Evolutionary conservation across 2,113 vertebrate genomes (phyloP).

Genomic region (Eulemur rufifrons): DNA sequence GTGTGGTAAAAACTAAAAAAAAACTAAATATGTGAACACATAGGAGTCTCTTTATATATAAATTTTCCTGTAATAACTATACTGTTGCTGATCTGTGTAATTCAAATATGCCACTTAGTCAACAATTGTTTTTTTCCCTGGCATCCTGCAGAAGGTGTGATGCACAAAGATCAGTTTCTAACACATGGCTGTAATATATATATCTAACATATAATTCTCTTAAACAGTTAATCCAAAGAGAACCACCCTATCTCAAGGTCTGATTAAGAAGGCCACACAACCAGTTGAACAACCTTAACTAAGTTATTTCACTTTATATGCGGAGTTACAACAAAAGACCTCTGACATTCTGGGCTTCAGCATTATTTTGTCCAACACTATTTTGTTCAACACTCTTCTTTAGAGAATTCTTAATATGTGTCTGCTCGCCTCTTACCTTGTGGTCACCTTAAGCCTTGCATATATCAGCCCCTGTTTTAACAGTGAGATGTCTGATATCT

Average conservation of each 20-base stretch:
- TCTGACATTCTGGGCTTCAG: not conserved
- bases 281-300: not conserved
- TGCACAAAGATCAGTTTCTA: not conserved
- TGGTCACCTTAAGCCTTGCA: not conserved
- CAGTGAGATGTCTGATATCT: not conserved
- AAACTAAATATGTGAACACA: not conserved
- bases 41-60: not conserved
- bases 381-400: not conserved
- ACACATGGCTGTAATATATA: not conserved
- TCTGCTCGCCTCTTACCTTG: not conserved
- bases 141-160: not conserved
- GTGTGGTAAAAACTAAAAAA: constrained; percentile 25
- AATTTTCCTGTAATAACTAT: not conserved
- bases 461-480: not conserved
- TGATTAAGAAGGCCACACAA: not conserved
- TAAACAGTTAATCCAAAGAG: constrained; percentile 3
- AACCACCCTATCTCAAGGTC: not conserved
- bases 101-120: not conserved
- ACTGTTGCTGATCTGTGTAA: not conserved
- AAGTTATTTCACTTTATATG: not conserved
- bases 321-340: not conserved
- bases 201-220: not conserved
- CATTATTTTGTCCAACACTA: not conserved
- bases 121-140: not conserved
- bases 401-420: not conserved